Conservation (phyloP, 2,888 invertebrate genomes). For the Hipparchia semele region DNA sequence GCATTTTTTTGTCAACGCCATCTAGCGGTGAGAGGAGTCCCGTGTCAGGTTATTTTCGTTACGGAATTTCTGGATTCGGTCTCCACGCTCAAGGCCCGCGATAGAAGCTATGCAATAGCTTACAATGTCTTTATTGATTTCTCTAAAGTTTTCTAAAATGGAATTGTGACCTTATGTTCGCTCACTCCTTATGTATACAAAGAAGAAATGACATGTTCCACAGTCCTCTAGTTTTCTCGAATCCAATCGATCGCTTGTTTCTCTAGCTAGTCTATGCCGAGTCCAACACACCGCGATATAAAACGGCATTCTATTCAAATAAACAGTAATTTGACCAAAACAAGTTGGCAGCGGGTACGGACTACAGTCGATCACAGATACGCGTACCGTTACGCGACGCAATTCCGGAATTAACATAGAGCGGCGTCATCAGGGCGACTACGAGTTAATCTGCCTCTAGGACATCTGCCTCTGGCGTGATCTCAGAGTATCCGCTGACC, state of each 20-base stretch:
- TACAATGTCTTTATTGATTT: too few species aligned
- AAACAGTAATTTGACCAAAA: slow-evolving; percentile 28
- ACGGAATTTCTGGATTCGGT: too few species aligned
- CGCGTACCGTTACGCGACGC: slow-evolving; percentile 41
- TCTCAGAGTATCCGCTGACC: not conserved
- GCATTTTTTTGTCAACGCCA: too few species aligned
- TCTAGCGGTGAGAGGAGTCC: too few species aligned
- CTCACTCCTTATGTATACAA: too few species aligned
- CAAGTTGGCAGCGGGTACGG: slow-evolving; percentile 26
- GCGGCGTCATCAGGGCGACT: slow-evolving; percentile 19
- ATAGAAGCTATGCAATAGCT: too few species aligned
- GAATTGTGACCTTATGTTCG: too few species aligned
- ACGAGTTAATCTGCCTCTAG: not conserved
- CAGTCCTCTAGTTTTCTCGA: too few species aligned
- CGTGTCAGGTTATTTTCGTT: too few species aligned
- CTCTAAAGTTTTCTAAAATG: too few species aligned
- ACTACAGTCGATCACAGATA: slow-evolving; percentile 29
- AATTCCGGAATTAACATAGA: slow-evolving; percentile 37
- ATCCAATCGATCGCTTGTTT: not conserved
- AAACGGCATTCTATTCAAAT: slow-evolving; percentile 29
- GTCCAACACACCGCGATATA: slow-evolving; percentile 5
- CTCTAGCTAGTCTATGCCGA: not conserved
- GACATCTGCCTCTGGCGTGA: not conserved
- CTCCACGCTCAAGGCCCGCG: too few species aligned
- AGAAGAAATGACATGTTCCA: too few species aligned